These are phyloP conservation scores for Heliocidaris tuberculata DNA, from an alignment of 35 echinoderm and acorn worm species.

Conservation along the genomic window DNA sequence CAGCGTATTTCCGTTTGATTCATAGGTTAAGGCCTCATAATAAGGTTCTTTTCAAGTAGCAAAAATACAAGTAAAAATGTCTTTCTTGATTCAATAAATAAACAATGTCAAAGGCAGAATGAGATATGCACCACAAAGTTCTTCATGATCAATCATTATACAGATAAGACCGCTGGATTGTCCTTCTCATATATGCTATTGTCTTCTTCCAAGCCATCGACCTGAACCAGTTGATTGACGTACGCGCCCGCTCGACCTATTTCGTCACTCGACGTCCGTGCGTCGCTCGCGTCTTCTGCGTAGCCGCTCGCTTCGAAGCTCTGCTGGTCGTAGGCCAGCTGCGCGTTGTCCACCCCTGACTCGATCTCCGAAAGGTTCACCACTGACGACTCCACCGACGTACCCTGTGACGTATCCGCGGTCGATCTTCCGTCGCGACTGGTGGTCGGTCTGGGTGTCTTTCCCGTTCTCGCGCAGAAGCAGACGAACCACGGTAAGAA, in stretches of 20 bases:
- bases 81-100: not conserved
- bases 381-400: not conserved
- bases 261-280: not conserved
- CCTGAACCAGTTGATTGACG: conserved; percentile 13
- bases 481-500: conserved; percentile 64
- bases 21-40: not conserved
- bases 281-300: not conserved
- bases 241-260: not conserved
- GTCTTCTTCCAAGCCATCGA: not conserved
- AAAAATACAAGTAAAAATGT: not conserved
- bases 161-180: not conserved
- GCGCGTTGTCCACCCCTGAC: conserved; percentile 4
- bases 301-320: not conserved
- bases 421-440: not conserved
- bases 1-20: conserved; percentile 1
- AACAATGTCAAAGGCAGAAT: not conserved
- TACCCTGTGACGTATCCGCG: conserved; percentile 5
- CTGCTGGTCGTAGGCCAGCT: not conserved
- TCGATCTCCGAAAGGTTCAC: not conserved
- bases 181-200: not conserved
- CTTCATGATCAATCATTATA: not conserved
- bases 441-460: conserved; percentile 8
- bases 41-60: not conserved
- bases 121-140: not conserved
- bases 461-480: conserved; percentile 42